Percentiles rank a stretch among this genome's conserved stretches.
phyloP scores from a whole-genome alignment of 2,888 invertebrate genomes.

The Onthophagus sagittarius region DNA sequence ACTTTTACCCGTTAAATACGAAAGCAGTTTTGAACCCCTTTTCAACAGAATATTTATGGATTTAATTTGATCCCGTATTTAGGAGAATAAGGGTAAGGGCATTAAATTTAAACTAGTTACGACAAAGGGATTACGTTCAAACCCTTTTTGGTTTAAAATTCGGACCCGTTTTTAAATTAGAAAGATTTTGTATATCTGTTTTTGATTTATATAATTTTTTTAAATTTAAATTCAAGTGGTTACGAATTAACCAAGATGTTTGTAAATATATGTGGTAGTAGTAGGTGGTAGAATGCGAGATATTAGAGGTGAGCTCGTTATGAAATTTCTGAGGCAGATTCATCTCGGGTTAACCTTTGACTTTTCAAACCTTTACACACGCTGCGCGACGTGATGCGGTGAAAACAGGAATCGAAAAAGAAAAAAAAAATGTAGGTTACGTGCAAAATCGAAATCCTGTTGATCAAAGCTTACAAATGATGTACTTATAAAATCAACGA shows the following conservation, averaged over 20 bases:
- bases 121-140: neutral
- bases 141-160: neutral
- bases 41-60: neutral
- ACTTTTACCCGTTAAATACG: neutral
- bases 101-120: neutral
- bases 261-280: neutral
- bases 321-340: neutral
- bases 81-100: neutral
- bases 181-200: neutral
- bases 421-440: neutral
- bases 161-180: neutral
- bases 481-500: neutral
- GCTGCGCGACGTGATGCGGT: neutral
- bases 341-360: neutral
- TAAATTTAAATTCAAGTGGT: no score
- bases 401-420: neutral
- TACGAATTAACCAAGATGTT: no score
- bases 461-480: neutral
- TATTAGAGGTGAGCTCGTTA: neutral
- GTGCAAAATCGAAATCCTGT: neutral
- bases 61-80: neutral
- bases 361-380: neutral
- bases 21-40: neutral
- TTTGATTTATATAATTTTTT: neutral
- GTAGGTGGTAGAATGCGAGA: neutral